Evolutionary conservation across 2,797 vertebrate species (phyloP).

Genomic region (Periparus ater): DNA sequence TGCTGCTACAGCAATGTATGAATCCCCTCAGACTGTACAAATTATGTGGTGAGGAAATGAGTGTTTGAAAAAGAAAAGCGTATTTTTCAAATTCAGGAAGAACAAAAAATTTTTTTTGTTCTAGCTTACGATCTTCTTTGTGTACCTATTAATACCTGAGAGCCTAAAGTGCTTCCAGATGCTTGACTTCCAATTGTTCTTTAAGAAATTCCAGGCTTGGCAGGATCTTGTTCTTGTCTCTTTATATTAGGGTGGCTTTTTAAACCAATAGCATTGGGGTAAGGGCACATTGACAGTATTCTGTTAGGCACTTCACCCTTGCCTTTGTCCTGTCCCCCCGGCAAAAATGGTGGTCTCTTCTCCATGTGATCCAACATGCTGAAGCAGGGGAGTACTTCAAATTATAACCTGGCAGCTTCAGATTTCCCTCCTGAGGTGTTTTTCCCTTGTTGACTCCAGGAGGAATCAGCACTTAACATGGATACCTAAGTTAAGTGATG

Average conservation of each 20-base stretch:
- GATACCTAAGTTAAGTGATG: not conserved
- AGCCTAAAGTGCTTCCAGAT: conserved; percentile 44
- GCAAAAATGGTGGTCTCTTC: not conserved
- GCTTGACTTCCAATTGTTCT: not conserved
- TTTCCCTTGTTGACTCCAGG: not conserved
- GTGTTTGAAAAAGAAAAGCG: conserved; percentile 20
- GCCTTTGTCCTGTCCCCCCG: not conserved
- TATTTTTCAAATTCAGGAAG: conserved; percentile 22
- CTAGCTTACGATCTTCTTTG: conserved; percentile 4
- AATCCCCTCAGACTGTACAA: conserved; percentile 61
- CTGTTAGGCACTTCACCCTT: not conserved
- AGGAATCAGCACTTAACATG: not conserved
- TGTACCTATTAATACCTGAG: conserved; percentile 33
- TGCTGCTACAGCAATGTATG: conserved; percentile 71
- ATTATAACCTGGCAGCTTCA: not conserved
- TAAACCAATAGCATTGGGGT: not conserved
- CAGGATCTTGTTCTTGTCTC: not conserved
- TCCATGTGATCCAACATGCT: not conserved
- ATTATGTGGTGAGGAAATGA: conserved; percentile 27
- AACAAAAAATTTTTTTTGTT: conserved; percentile 1
- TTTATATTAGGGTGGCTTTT: not conserved
- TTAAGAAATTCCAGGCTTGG: not conserved
- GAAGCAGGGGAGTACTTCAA: not conserved
- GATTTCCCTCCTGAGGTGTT: not conserved
- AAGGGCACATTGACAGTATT: not conserved